phyloP scores from a whole-genome alignment of 2,113 vertebrate genomes.

The Rhabdomys dilectus region DNA sequence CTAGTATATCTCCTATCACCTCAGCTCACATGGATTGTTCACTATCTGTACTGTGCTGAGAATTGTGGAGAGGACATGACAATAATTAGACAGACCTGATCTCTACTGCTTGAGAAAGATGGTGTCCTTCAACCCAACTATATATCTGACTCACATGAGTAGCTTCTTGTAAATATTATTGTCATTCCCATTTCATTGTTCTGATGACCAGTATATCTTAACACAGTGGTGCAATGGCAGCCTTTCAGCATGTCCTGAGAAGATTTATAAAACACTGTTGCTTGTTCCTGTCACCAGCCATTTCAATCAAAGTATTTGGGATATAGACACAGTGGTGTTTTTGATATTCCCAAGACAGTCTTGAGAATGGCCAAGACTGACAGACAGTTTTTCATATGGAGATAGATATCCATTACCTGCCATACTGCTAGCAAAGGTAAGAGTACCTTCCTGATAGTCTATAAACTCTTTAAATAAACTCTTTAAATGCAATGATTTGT shows the following conservation, averaged over 20 bases:
- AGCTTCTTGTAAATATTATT: neutral
- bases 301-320: neutral
- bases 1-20: neutral
- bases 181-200: neutral
- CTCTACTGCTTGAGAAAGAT: neutral
- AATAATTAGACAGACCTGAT: neutral
- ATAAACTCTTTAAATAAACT: neutral
- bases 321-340: neutral
- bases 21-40: neutral
- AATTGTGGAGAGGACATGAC: neutral
- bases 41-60: neutral
- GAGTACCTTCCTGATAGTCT: neutral
- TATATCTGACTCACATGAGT: neutral
- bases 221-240: neutral
- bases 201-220: neutral
- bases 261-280: neutral
- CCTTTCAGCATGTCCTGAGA: neutral
- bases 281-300: neutral
- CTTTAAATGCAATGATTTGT: constrained; percentile 32
- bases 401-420: neutral
- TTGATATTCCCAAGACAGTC: neutral
- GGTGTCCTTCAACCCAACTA: neutral
- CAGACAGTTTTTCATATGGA: neutral
- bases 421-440: neutral
- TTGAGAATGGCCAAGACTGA: neutral